Evolutionary conservation across 1,140 invertebrate species (phyloP), one percentile per base, ranked within the genome.

Genomic region (Zaprionus inermis): DNA sequence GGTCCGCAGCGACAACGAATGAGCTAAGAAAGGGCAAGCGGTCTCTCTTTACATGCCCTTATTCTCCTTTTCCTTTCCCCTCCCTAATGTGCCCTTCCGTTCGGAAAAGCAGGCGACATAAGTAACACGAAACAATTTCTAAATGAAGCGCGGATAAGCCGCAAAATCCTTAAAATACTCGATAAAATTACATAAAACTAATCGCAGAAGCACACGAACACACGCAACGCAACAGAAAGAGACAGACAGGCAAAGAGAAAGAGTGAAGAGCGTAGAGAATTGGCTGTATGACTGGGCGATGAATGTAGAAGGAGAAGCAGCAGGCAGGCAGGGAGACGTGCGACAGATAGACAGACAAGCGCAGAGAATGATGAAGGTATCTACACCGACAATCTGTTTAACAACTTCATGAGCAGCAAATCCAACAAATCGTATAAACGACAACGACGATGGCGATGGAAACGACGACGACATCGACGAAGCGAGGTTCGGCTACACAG

Each of bases 181-280:
- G 89, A 91, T 91, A 91, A 91, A 91, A 91, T 91, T 91, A 91
- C 89, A 91, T 91, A 91, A 91, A 91, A 91, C 89, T 91, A 91
- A 91, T 91, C 89, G 90, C 76, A 91, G 79, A 91, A 77, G 71
- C 80, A 83, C 71, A 88, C 76, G 70, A 67, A 78, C 65, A 51
- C 58, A 66, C 16, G 54, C 68, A 67, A 69, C 16, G 54, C 41
- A 78, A 69, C 14, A 54, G 11, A 38, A 16, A 41, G 22, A 65
- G 11, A 51, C 16, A 36, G 55, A 20, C 20, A 16, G 32, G 36
- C 5, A 36, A 51, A 60, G 30, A 58, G 65, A 57, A 20, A 60
- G 52, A 58, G 66, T 58, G 57, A 58, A 46, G 34, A 56, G 24
- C 12, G 52, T 20, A 58, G 38, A 28, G 67, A 76, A 76, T 76